These are phyloP conservation scores for Trogon surrucura DNA, from an alignment of 2,113 vertebrate genomes.

Conservation along the genomic window DNA sequence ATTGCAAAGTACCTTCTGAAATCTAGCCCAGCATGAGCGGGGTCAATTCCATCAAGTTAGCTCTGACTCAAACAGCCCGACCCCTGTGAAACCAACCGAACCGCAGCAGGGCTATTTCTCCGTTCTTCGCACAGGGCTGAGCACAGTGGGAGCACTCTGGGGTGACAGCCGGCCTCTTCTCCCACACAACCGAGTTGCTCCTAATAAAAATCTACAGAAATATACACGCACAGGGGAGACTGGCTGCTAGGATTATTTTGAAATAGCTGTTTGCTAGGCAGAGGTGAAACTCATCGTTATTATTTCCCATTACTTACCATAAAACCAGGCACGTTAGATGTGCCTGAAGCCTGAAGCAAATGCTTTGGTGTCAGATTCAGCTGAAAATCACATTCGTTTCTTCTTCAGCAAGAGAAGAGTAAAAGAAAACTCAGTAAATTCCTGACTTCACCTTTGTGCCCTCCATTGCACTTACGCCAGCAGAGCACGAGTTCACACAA, in stretches of 20 bases:
- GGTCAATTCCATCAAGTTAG: neutral
- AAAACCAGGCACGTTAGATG: conserved; percentile 41
- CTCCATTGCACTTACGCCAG: conserved; percentile 41
- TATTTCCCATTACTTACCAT: conserved; percentile 62
- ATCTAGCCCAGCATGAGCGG: neutral
- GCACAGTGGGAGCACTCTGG: neutral
- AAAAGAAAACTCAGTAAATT: conserved; percentile 65
- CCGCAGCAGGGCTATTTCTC: neutral
- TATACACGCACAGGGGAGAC: neutral
- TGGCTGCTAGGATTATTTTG: conserved; percentile 15
- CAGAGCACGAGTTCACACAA: conserved; percentile 11
- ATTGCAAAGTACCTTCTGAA: neutral
- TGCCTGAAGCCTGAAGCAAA: conserved; percentile 40
- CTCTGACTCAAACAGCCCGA: neutral
- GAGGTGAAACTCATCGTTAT: conserved; percentile 52
- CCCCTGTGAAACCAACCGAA: neutral
- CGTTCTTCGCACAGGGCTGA: neutral
- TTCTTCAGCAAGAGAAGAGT: conserved; percentile 35
- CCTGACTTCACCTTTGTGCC: conserved; percentile 39
- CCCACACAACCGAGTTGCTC: neutral
- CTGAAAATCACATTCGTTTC: conserved; percentile 59
- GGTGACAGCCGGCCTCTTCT: neutral
- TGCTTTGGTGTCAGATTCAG: conserved; percentile 57
- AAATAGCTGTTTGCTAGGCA: conserved; percentile 53
- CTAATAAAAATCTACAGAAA: neutral